These are phyloP conservation scores for Aleadryas rufinucha DNA, from an alignment of 2,113 vertebrate species.

Conservation along the genomic window DNA sequence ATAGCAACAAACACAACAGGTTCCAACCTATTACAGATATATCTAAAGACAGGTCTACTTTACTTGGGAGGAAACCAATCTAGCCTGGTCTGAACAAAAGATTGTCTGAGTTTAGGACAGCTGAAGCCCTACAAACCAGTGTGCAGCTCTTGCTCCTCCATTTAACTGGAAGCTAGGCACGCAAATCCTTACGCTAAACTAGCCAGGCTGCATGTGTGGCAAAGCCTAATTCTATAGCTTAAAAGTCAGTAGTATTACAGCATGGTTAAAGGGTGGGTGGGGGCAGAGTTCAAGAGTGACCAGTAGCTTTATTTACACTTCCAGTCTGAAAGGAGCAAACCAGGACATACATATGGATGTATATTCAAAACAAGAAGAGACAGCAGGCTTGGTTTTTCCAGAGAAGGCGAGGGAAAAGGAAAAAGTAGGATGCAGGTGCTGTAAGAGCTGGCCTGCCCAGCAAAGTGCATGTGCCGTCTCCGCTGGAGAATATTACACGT, in stretches of 20 bases:
- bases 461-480: conserved; percentile 61
- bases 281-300: background rate
- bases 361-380: background rate
- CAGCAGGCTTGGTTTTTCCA: background rate
- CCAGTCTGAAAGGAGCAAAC: background rate
- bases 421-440: background rate
- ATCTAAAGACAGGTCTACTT: background rate
- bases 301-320: background rate
- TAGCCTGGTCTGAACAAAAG: background rate
- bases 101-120: background rate
- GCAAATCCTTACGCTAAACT: conserved; percentile 7
- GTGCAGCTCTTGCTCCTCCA: background rate
- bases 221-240: conserved; percentile 18
- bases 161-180: background rate
- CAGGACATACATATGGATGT: background rate
- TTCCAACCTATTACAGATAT: background rate
- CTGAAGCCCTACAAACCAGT: background rate
- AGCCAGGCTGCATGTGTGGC: background rate
- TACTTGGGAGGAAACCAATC: background rate
- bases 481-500: conserved; percentile 36
- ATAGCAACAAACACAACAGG: background rate
- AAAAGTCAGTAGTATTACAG: background rate
- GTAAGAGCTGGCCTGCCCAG: conserved; percentile 14
- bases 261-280: background rate
- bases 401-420: background rate